These are phyloP conservation scores for Spondyliosoma cantharus DNA, from an alignment of 2,797 vertebrate genomes.

Conservation along the genomic window DNA sequence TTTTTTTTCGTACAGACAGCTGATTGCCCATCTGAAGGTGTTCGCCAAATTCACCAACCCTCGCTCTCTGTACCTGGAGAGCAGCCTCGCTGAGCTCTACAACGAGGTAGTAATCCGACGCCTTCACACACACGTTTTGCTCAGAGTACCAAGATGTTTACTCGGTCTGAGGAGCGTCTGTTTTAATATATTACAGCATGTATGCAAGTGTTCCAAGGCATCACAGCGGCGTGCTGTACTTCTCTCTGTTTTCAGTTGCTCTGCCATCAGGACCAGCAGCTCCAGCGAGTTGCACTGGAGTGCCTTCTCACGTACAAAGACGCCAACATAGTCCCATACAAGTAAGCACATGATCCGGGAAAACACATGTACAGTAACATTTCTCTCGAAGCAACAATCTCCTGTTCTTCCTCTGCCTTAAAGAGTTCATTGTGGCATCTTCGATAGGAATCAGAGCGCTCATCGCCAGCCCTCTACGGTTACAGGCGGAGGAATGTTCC, in stretches of 20 bases:
- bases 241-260: constrained; percentile 84
- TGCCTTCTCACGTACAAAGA: constrained; percentile 95
- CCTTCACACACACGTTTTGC: not conserved
- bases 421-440: constrained; percentile 57
- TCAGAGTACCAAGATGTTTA: not conserved
- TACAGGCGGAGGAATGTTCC: constrained; percentile 68
- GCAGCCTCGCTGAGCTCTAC: constrained; percentile 89
- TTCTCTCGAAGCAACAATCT: not conserved
- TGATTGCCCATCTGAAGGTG: constrained; percentile 92
- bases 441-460: constrained; percentile 31
- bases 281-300: constrained; percentile 92
- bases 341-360: constrained; percentile 80
- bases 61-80: constrained; percentile 91
- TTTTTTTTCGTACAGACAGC: constrained; percentile 84
- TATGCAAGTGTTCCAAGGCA: too few species aligned
- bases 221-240: not conserved
- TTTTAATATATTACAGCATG: too few species aligned
- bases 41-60: constrained; percentile 97
- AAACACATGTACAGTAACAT: not conserved
- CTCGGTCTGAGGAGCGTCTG: not conserved
- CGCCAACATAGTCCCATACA: constrained; percentile 91
- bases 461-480: constrained; percentile 52
- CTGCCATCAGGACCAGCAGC: constrained; percentile 93
- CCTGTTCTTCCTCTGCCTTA: constrained; percentile 31
- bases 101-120: constrained; percentile 89